Conservation (phyloP, 2,797 vertebrate species). For the Tiaroga cobitis region DNA sequence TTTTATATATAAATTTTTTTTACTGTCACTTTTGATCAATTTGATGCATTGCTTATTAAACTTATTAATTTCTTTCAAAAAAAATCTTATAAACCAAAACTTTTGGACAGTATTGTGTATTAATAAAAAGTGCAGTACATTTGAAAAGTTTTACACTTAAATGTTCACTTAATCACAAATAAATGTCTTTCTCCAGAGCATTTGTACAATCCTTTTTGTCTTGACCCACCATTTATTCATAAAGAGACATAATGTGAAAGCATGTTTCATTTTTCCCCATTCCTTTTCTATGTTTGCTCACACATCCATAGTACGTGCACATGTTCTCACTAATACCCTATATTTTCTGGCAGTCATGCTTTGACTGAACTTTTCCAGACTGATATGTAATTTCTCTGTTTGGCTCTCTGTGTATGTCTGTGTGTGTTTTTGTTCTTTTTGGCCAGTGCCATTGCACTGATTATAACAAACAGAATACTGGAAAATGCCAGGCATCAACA, state of each 20-base stretch:
- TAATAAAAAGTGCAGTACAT: background rate
- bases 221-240: background rate
- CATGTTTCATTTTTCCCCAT: background rate
- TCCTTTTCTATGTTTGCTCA: background rate
- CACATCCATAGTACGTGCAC: background rate
- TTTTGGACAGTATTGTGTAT: background rate
- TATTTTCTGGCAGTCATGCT: conserved; percentile 29
- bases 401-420: conserved; percentile 26
- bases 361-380: conserved; percentile 44
- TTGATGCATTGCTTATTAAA: background rate
- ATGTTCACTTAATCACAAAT: background rate
- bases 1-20: background rate
- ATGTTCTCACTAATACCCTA: conserved; percentile 13
- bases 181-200: background rate
- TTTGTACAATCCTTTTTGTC: background rate
- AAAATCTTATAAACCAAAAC: background rate
- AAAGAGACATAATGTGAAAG: background rate
- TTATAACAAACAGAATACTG: conserved; percentile 53
- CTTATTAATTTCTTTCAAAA: too few species aligned
- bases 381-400: conserved; percentile 47
- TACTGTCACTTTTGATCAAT: background rate
- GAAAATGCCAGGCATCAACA: conserved; percentile 44
- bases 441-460: conserved; percentile 51
- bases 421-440: conserved; percentile 41
- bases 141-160: background rate